A percentile compares a stretch with the other conserved stretches of the same genome.
phyloP scores from a whole-genome alignment of 2,888 invertebrate species.

The Sinhomidia bicolor region DNA sequence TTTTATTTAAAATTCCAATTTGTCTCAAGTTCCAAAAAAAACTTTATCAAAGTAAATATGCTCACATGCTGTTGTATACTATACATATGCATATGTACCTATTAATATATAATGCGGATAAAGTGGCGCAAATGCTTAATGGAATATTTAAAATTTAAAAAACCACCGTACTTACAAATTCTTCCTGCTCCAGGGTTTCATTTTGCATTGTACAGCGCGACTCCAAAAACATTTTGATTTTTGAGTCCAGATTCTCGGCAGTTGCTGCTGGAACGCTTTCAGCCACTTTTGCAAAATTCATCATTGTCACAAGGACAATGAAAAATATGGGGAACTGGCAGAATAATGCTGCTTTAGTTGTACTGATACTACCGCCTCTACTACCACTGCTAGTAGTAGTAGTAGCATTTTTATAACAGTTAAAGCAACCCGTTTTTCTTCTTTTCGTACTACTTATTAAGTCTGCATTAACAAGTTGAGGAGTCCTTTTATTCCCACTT shows the following conservation, averaged over 20 bases:
- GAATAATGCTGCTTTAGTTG: neutral
- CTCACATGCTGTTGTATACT: no score
- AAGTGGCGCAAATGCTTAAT: neutral
- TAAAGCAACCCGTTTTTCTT: no score
- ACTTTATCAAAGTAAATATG: neutral
- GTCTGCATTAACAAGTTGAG: no score
- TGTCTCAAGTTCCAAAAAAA: neutral
- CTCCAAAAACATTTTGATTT: conserved; percentile 72
- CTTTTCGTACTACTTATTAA: no score
- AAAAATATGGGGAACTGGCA: neutral
- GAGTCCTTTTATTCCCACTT: no score
- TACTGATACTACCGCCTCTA: neutral
- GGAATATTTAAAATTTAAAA: conserved; percentile 4
- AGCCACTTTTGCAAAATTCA: conserved; percentile 48
- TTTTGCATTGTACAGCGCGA: conserved; percentile 72
- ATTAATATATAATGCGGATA: neutral
- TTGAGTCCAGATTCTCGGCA: conserved; percentile 60
- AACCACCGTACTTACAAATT: conserved; percentile 63
- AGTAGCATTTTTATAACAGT: no score
- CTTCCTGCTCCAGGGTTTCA: conserved; percentile 71
- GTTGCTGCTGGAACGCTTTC: conserved; percentile 50
- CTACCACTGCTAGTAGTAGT: neutral
- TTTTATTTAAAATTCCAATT: conserved; percentile 54
- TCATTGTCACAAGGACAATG: conserved; percentile 29
- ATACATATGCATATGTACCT: neutral